Percentiles rank a stretch among this genome's conserved stretches.
These are phyloP conservation scores for Psylliodes chrysocephalus DNA, from an alignment of 2,888 invertebrate species.

Conservation along the genomic window DNA sequence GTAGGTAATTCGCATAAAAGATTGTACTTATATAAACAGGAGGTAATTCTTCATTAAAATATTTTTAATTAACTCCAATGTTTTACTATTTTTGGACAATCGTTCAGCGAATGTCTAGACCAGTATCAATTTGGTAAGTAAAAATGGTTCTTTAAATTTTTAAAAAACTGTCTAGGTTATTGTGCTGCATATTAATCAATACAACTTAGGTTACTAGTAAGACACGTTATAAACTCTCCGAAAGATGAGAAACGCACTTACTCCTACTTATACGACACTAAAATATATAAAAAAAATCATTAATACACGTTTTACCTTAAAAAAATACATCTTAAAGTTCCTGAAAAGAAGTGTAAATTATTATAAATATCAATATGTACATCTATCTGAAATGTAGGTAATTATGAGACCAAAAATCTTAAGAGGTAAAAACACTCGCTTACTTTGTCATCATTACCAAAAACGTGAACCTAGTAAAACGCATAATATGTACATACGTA, in stretches of 20 bases:
- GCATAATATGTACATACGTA: too few species aligned
- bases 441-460: neutral
- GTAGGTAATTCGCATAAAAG: too few species aligned
- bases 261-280: slow-evolving; percentile 39
- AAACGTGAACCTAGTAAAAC: too few species aligned
- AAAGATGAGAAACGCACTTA: slow-evolving; percentile 40
- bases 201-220: slow-evolving; percentile 41
- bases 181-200: slow-evolving; percentile 39
- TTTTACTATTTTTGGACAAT: slow-evolving; percentile 1
- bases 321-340: slow-evolving; percentile 41
- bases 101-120: neutral
- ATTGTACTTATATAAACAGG: too few species aligned
- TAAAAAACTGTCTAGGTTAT: slow-evolving; percentile 29
- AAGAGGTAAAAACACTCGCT: slow-evolving; percentile 12
- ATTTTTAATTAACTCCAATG: neutral
- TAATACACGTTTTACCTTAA: slow-evolving; percentile 42
- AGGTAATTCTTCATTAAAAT: neutral
- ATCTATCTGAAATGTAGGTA: slow-evolving; percentile 32
- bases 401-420: slow-evolving; percentile 43
- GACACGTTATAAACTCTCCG: slow-evolving; percentile 43
- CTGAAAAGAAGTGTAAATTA: slow-evolving; percentile 41
- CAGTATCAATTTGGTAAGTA: neutral
- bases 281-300: slow-evolving; percentile 40
- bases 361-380: slow-evolving; percentile 49
- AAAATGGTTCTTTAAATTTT: slow-evolving; percentile 18